Evolutionary conservation across 2,113 vertebrate genomes (phyloP).

Genomic region (Octodon degus): DNA sequence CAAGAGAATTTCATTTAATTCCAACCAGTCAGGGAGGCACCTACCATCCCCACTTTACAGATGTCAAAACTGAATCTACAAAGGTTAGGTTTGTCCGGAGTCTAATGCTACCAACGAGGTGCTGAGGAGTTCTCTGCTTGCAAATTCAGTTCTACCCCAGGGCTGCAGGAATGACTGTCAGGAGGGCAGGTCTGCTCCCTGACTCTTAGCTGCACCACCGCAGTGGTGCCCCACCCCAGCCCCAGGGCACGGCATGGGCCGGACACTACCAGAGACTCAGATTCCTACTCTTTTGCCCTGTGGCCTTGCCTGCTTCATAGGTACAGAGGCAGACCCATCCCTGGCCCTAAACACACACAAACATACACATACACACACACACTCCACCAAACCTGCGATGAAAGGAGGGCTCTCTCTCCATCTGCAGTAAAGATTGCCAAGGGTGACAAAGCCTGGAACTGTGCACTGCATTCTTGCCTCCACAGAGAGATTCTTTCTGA

Average conservation of each 20-base stretch:
- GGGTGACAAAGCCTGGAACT: not conserved
- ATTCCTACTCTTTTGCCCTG: not conserved
- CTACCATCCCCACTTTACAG: not conserved
- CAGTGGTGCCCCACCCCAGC: rapidly evolving
- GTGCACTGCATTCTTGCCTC: not conserved
- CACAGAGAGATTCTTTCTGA: not conserved
- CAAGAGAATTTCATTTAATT: not conserved
- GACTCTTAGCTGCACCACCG: not conserved
- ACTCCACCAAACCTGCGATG: not conserved
- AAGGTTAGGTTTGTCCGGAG: not conserved
- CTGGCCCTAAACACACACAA: no score
- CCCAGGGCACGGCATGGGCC: not conserved
- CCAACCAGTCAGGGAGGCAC: not conserved
- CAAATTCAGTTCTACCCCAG: not conserved
- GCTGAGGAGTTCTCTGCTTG: not conserved
- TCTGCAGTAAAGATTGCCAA: not conserved
- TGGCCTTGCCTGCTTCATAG: not conserved
- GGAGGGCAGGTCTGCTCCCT: rapidly evolving
- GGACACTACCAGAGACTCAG: not conserved
- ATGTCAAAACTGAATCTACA: not conserved
- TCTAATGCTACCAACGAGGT: not conserved
- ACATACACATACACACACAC: no score
- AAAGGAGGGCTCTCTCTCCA: not conserved
- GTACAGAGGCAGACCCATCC: not conserved
- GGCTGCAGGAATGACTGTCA: not conserved